phyloP scores from a whole-genome alignment of 2,888 invertebrate genomes.

The Ellobium chinense region DNA sequence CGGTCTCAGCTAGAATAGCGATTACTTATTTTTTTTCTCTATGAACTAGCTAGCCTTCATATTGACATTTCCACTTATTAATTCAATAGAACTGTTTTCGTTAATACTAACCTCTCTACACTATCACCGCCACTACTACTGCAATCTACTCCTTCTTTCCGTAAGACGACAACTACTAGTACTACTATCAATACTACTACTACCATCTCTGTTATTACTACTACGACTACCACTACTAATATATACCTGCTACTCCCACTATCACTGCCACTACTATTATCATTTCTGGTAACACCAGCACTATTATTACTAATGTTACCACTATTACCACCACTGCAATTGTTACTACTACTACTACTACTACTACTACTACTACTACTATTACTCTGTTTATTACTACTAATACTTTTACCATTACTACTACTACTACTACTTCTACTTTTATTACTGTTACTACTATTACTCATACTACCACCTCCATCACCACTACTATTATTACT shows the following conservation, averaged over 20 bases:
- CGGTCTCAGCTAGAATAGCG: too few relatives aligned
- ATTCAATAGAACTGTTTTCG: too few relatives aligned
- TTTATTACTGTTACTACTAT: background rate
- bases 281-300: background rate
- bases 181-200: background rate
- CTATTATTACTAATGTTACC: background rate
- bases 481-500: conserved; percentile 5
- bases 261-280: background rate
- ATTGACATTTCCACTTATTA: too few relatives aligned
- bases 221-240: background rate
- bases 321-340: background rate
- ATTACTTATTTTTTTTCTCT: too few relatives aligned
- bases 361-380: background rate
- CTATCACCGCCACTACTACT: background rate
- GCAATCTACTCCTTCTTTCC: background rate
- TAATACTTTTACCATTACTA: background rate
- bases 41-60: too few relatives aligned
- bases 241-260: background rate
- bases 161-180: background rate
- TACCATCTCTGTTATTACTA: background rate
- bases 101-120: too few relatives aligned
- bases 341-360: background rate
- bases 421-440: background rate
- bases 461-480: background rate
- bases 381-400: background rate